Conservation (phyloP, 2,797 vertebrate species). For the Malurus leucopterus region DNA sequence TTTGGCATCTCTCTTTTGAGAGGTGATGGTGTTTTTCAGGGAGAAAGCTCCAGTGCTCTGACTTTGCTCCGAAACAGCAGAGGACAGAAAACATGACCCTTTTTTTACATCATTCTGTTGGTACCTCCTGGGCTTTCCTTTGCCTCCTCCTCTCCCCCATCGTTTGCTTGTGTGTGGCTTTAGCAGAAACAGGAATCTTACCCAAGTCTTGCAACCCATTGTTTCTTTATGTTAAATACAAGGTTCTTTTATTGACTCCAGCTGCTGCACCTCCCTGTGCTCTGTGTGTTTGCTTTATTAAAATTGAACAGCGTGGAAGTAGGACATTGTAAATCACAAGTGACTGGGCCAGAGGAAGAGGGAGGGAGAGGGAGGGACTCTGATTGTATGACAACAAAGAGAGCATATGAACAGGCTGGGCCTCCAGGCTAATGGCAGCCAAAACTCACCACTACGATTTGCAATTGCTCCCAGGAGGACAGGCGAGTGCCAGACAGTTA, state of each 20-base stretch:
- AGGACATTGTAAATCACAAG: conserved; percentile 45
- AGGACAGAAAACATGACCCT: not conserved
- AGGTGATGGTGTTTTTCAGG: not conserved
- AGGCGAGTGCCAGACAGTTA: not conserved
- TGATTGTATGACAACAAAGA: conserved; percentile 20
- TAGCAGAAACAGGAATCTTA: conserved; percentile 15
- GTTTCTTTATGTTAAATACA: conserved; percentile 31
- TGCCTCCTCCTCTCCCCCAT: not conserved
- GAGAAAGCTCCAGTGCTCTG: not conserved
- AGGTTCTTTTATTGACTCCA: conserved; percentile 33
- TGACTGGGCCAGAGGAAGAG: conserved; percentile 8
- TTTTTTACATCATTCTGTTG: not conserved
- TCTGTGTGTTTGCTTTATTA: conserved; percentile 35
- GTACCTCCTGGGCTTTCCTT: not conserved
- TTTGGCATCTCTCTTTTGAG: not conserved
- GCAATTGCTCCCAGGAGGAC: conserved; percentile 3
- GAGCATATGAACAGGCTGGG: not conserved
- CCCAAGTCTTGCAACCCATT: conserved; percentile 24
- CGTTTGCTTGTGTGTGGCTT: not conserved
- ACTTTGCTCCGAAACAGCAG: not conserved
- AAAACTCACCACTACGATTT: not conserved
- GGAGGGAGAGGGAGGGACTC: conserved; percentile 6
- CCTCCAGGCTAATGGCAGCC: conserved; percentile 4
- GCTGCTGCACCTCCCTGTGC: conserved; percentile 36
- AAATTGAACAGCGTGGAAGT: conserved; percentile 35